Conservation (phyloP, 2,113 vertebrate genomes). For the Sinosuthora webbiana region DNA sequence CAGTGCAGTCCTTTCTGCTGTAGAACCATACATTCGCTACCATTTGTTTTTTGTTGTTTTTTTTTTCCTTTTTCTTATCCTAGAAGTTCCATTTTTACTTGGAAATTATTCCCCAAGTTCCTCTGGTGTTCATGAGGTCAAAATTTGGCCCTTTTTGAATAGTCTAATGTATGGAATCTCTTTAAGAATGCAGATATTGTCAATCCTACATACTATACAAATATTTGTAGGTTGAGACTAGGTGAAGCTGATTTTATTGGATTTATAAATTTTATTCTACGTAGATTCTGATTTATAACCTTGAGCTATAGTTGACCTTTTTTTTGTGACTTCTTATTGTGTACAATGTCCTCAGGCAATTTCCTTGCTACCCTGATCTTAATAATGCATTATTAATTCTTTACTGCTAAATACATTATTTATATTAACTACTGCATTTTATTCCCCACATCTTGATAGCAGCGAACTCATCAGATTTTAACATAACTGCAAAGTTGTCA, state of each 20-base stretch:
- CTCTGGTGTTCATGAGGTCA: neutral
- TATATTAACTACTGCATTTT: conserved; percentile 3
- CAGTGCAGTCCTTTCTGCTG: neutral
- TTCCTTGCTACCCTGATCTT: neutral
- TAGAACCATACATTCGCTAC: neutral
- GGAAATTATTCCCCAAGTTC: neutral
- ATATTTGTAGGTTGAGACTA: neutral
- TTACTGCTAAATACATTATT: conserved; percentile 12
- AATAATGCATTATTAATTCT: conserved; percentile 33
- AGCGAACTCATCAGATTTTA: neutral
- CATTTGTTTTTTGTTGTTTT: neutral
- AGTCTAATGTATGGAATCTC: neutral
- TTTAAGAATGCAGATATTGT: neutral
- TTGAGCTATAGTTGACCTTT: neutral
- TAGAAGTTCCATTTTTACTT: neutral
- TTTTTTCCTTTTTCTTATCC: neutral
- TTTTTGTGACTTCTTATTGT: neutral
- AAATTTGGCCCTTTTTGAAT: neutral
- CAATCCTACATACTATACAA: neutral
- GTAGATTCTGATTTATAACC: neutral
- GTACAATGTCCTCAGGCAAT: neutral
- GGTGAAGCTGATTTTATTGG: neutral
- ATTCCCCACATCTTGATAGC: neutral
- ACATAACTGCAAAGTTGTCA: neutral
- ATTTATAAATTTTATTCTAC: neutral